phyloP scores from a whole-genome alignment of 2,113 vertebrate species.

The Melanerpes formicivorus region DNA sequence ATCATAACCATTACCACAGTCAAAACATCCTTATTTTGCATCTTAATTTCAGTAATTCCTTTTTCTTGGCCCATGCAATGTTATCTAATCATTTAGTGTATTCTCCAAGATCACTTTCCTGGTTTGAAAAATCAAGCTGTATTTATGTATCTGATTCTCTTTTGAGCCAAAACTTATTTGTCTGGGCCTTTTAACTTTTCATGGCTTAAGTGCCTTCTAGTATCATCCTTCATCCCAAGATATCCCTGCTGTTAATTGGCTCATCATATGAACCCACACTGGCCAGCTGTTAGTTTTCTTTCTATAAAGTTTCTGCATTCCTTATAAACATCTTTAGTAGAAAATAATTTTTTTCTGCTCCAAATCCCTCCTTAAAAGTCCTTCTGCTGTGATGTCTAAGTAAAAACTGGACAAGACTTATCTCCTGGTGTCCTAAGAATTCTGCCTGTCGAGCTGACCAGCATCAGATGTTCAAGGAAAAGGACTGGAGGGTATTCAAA shows the following conservation, averaged over 20 bases:
- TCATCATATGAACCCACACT: background rate
- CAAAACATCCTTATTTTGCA: conserved; percentile 31
- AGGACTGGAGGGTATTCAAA: background rate
- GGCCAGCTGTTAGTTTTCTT: conserved; percentile 39
- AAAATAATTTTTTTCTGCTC: conserved; percentile 4
- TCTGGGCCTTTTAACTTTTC: conserved; percentile 36
- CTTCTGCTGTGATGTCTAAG: conserved; percentile 4
- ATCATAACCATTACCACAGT: background rate
- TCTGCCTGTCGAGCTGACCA: background rate
- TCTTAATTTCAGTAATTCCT: conserved; percentile 34
- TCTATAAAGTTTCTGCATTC: background rate
- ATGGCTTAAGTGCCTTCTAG: background rate
- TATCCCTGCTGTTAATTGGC: conserved; percentile 51
- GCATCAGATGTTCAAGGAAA: background rate
- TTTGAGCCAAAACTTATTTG: conserved; percentile 20
- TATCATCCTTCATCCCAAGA: conserved; percentile 16
- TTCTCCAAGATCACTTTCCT: conserved; percentile 25
- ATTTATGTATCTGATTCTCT: conserved; percentile 9
- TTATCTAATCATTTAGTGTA: conserved; percentile 45
- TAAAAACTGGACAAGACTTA: background rate
- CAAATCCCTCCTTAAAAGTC: background rate
- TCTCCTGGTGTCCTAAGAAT: conserved; percentile 21
- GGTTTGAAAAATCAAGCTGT: conserved; percentile 18
- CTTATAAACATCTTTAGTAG: conserved; percentile 3
- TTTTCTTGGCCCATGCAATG: conserved; percentile 48